Percentiles rank a stretch among this genome's conserved stretches.
These are phyloP conservation scores for Pseudonaja textilis DNA, from an alignment of 2,113 vertebrate species.

Conservation along the genomic window DNA sequence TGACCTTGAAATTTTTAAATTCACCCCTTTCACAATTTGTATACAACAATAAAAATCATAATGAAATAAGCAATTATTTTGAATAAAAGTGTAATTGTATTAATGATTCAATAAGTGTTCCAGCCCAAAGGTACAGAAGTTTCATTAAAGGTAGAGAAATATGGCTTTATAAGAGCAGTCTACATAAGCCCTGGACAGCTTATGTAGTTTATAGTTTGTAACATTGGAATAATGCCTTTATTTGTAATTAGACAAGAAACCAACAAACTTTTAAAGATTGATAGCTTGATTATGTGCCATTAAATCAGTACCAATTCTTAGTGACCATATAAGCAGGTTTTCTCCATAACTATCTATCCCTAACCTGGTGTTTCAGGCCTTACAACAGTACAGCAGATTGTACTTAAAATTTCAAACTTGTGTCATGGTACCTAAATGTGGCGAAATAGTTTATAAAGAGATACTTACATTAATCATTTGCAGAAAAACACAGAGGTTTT, in stretches of 20 bases:
- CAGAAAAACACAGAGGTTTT: background rate
- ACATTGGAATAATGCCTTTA: background rate
- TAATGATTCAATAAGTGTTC: background rate
- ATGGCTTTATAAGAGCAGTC: background rate
- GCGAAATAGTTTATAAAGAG: background rate
- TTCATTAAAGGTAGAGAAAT: background rate
- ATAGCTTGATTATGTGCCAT: background rate
- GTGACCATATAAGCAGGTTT: background rate
- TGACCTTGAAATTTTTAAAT: background rate
- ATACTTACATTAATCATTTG: background rate
- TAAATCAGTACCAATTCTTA: too few relatives aligned
- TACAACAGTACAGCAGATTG: background rate
- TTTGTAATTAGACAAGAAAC: background rate
- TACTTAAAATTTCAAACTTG: background rate
- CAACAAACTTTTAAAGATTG: background rate
- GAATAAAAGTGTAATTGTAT: background rate
- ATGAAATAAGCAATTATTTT: background rate
- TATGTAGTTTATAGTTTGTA: background rate
- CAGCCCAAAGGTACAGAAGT: background rate
- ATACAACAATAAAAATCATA: background rate
- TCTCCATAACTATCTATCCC: background rate
- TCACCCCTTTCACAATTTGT: background rate
- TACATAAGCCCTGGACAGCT: background rate
- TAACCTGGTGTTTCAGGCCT: background rate
- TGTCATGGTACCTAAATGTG: background rate